A percentile compares a stretch with the other conserved stretches of the same genome.
phyloP scores from a whole-genome alignment of 1,140 invertebrate species.

The Scaptomyza pallida region DNA sequence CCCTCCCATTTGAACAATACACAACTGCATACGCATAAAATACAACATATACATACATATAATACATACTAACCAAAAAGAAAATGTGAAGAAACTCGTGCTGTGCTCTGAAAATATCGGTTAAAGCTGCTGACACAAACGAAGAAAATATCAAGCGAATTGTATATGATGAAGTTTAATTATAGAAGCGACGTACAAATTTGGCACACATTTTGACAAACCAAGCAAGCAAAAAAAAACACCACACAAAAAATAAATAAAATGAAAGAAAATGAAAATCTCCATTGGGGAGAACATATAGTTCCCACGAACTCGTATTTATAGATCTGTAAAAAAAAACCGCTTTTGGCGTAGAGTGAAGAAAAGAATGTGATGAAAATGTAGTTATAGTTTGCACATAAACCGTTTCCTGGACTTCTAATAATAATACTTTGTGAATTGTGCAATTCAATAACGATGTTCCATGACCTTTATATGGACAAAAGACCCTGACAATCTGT shows the following conservation, averaged over 20 bases:
- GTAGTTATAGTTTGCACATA: not conserved
- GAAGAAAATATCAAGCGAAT: constrained; percentile 21
- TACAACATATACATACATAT: not conserved
- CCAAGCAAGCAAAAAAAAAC: not conserved
- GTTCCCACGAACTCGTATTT: constrained; percentile 64
- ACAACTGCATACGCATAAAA: not conserved
- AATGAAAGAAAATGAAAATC: constrained; percentile 33
- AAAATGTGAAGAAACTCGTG: constrained; percentile 31
- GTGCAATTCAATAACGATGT: not conserved
- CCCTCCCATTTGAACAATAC: not conserved
- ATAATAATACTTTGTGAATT: not conserved
- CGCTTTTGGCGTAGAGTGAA: constrained; percentile 29
- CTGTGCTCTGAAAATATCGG: constrained; percentile 53
- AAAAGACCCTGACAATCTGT: constrained; percentile 11
- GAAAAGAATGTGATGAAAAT: constrained; percentile 9
- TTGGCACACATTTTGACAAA: constrained; percentile 67
- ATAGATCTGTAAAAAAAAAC: constrained; percentile 60
- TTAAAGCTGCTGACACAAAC: constrained; percentile 32
- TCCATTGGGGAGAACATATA: constrained; percentile 55
- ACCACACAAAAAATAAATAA: constrained; percentile 11
- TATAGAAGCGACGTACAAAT: constrained; percentile 64
- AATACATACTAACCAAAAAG: constrained; percentile 7
- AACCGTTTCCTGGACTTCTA: not conserved
- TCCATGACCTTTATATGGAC: constrained; percentile 9
- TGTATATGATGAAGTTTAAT: constrained; percentile 59